Percentiles rank a stretch among this genome's conserved stretches.
Evolutionary conservation across 2,797 vertebrate species (phyloP).

Genomic region (Scomberomorus guttatus): DNA sequence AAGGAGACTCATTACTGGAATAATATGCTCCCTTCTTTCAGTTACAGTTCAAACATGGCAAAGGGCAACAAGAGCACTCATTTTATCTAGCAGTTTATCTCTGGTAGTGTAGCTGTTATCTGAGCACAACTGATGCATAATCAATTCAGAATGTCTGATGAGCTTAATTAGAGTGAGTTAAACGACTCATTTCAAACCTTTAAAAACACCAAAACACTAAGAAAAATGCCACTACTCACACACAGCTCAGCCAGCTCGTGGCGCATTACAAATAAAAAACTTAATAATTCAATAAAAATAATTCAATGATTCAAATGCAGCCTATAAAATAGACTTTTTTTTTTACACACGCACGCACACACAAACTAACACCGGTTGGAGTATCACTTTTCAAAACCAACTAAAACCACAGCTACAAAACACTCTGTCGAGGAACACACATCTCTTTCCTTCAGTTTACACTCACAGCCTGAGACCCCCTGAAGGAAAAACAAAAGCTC

Average conservation of each 20-base stretch:
- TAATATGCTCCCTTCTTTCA: neutral
- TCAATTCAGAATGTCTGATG: neutral
- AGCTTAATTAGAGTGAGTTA: neutral
- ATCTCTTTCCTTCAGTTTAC: neutral
- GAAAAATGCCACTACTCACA: too few relatives aligned
- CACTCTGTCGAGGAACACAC: neutral
- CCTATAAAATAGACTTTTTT: neutral
- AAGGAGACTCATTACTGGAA: neutral
- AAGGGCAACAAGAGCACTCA: neutral
- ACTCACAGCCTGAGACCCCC: neutral
- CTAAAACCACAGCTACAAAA: neutral
- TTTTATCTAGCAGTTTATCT: neutral
- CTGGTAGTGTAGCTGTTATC: neutral
- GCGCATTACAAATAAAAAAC: neutral
- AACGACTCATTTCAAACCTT: neutral
- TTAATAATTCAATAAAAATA: neutral
- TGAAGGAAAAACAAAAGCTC: neutral
- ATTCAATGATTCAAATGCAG: neutral
- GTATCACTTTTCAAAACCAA: slow-evolving; percentile 11
- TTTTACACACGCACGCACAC: neutral
- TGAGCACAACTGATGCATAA: neutral
- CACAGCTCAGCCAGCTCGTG: neutral
- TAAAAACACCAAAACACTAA: neutral
- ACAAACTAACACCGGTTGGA: neutral
- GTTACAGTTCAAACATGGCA: neutral